Evolutionary conservation across 2,113 vertebrate genomes (phyloP), one percentile per base, ranked within the genome.

Genomic region (Aegithalos caudatus): DNA sequence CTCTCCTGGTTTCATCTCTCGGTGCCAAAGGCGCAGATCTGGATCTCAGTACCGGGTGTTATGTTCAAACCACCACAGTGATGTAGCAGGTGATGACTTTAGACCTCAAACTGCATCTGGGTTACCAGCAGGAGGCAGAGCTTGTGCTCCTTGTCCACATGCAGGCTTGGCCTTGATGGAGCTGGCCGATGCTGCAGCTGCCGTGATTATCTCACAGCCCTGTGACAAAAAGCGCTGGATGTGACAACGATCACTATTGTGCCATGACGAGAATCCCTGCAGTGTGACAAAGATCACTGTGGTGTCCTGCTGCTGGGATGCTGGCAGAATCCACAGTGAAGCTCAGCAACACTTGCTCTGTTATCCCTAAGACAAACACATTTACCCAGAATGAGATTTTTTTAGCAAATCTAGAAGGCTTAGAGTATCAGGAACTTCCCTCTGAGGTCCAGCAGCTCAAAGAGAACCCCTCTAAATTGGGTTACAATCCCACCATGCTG

Each of bases 201-300:
- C 67, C 0, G 0, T 0, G 0, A 28, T 54, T 45, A 51, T 58
- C 64, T 50, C 7, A 3, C 70, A 74, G 51, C 25, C 6, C 47
- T 7, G 54, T 54, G 45, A 84, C 33, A 90, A 76, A 64, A 64
- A 53, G 64, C 0, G 0, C 50, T 78, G 81, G 56, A 69, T 72
- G 22, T 45, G 77, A 69, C 79, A 70, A 74, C 33, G 23, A 81
- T 51, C 8, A 1, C 58, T 44, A 2, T 4, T 27, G 73, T 2
- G 5, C 54, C 51, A 31, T 8, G 2, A 81, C 53, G 88, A 82
- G 58, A 47, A 73, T 65, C 53, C 74, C 57, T 83, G 72, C 1
- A 7, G 62, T 61, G 54, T 70, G n/a, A 83, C 87, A 84, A 77
- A 58, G n/a, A 78, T 45, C n/a, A 15, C 25, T 1, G 3, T 2